Evolutionary conservation across 2,797 vertebrate species (phyloP), one percentile per base, ranked within the genome.

Genomic region (Arrhamphus sclerolepis): DNA sequence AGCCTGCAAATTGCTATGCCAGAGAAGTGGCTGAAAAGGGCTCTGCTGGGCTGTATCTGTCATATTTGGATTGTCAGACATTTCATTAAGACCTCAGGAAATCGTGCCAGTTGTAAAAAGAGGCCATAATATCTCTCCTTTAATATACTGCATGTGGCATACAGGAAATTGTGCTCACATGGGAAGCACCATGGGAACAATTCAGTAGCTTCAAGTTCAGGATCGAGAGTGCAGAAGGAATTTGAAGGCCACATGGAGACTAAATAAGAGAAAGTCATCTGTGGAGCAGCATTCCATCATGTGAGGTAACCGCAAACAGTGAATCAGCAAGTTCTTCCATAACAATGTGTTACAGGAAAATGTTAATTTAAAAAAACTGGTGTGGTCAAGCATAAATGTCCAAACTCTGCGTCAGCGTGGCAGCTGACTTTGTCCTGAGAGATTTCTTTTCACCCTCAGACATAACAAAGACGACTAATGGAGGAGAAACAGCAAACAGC

Each of bases 101-200:
- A 29, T 9, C 8, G 6, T 29, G 28, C 28, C 28, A 29, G 24
- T 29, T 29, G 1, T 3, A 29, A 9, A 29, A 29, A 29, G 28
- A 1, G 28, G 8, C 8, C 28, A 9, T 6, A 28, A 6, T 29
- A 7, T 7, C 4, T 29, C 6, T 26, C 24, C 24, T 26, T 26
- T 26, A 50, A 58, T 51, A 62, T 7, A 41, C 38, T 19, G 21
- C 19, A 44, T 52, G 55, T 28, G 6, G 20, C 16, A 24, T 20
- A 4, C 67, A 77, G 80, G 81, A 87, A 82, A 72, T 59, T 70
- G 22, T 6, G 58, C 62, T 68, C 61, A 38, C 34, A 34, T 0
- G 28, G 10, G 18, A 18, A 41, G 50, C 14, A 10, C 47, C 31
- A 8, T 4, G 8, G 0, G 69, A 20, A 56, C 18, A 7, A 4